Evolutionary conservation across 2,113 vertebrate genomes (phyloP).

Genomic region (Mixornis gularis): DNA sequence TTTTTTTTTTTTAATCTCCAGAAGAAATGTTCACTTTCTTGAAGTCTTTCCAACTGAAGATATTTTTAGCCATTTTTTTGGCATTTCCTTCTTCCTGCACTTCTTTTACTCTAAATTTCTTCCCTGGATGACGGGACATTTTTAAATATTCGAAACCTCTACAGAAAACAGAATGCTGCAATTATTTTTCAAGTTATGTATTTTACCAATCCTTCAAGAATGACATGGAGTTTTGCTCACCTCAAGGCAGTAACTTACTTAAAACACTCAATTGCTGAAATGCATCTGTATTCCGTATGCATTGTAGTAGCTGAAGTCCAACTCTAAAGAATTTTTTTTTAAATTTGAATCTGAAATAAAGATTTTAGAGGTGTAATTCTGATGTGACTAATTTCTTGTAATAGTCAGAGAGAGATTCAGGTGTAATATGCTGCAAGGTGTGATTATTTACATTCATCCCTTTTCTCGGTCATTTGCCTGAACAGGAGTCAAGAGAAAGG

Average conservation of each 20-base stretch:
- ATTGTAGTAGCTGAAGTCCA: background rate
- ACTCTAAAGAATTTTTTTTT: background rate
- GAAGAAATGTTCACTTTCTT: background rate
- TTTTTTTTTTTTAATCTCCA: background rate
- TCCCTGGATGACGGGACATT: background rate
- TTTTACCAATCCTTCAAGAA: background rate
- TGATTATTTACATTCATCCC: background rate
- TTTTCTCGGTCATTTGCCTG: background rate
- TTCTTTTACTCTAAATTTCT: background rate
- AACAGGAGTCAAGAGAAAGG: background rate
- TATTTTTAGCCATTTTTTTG: background rate
- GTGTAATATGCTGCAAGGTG: background rate
- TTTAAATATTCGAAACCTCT: background rate
- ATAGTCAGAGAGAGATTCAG: background rate
- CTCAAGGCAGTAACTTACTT: background rate
- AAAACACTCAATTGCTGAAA: background rate
- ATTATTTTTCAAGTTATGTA: background rate
- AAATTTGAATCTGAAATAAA: background rate
- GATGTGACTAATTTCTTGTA: background rate
- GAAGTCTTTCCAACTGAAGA: background rate
- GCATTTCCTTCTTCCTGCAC: background rate
- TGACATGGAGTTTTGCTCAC: background rate
- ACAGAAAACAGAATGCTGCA: background rate
- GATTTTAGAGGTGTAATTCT: background rate
- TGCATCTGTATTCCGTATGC: background rate